Conservation (phyloP, 1,140 invertebrate species). For the Ostrea edulis region DNA sequence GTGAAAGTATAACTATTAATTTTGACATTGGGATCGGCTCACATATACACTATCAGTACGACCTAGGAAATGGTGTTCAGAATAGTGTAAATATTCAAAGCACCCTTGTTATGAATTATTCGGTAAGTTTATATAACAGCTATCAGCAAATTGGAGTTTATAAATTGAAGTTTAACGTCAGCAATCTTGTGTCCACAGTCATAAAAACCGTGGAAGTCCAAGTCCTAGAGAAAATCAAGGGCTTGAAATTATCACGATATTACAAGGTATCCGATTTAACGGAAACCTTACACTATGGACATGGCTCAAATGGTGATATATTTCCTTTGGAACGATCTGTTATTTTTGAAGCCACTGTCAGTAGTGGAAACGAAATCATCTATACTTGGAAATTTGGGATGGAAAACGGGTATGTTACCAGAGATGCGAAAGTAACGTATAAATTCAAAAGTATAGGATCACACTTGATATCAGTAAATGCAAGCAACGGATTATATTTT, state of each 20-base stretch:
- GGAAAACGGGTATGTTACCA: conserved; percentile 27
- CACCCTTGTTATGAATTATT: neutral
- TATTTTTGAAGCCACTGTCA: conserved; percentile 53
- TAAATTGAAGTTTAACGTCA: conserved; percentile 44
- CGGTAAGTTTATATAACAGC: neutral
- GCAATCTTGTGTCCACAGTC: conserved; percentile 54
- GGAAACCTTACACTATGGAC: conserved; percentile 53
- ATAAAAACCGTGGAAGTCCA: conserved; percentile 25
- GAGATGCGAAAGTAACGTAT: conserved; percentile 41
- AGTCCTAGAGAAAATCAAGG: conserved; percentile 63
- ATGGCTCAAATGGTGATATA: conserved; percentile 51
- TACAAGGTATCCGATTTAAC: conserved; percentile 59
- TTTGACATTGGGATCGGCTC: conserved; percentile 57
- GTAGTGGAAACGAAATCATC: conserved; percentile 61
- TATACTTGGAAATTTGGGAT: conserved; percentile 63
- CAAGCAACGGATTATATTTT: conserved; percentile 61
- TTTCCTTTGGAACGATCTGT: conserved; percentile 63
- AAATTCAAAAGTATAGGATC: conserved; percentile 47
- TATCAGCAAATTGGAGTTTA: conserved; percentile 54
- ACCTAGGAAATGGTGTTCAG: conserved; percentile 50
- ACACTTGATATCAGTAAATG: conserved; percentile 58
- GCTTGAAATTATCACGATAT: conserved; percentile 49
- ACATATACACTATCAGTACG: conserved; percentile 53
- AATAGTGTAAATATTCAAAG: conserved; percentile 35
- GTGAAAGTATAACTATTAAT: conserved; percentile 47